These are phyloP conservation scores for Aleiodes alternator DNA, from an alignment of 2,888 invertebrate species.

Conservation along the genomic window DNA sequence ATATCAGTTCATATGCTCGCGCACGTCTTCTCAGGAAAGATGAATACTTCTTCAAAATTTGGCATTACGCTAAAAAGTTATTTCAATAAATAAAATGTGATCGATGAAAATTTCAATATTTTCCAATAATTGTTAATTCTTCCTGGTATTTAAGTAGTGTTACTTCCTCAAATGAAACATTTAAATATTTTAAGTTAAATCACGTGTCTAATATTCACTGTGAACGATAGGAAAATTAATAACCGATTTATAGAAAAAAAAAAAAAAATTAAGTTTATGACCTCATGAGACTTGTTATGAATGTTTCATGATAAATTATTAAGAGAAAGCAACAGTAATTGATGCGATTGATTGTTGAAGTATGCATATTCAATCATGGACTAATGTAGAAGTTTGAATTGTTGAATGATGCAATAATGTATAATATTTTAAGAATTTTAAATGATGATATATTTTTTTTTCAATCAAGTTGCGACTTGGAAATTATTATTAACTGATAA, in stretches of 20 bases:
- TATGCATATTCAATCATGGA: conserved; percentile 2
- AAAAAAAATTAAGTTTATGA: too few relatives aligned
- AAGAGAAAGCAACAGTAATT: background rate
- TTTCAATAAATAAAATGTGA: conserved; percentile 74
- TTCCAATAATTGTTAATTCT: too few relatives aligned
- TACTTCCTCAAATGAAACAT: background rate
- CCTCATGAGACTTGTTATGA: too few relatives aligned
- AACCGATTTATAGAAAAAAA: too few relatives aligned
- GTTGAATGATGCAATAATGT: conserved; percentile 37
- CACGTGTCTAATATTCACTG: too few relatives aligned
- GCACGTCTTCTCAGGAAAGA: conserved; percentile 89
- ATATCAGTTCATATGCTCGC: conserved; percentile 92
- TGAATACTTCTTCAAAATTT: conserved; percentile 97
- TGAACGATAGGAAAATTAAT: too few relatives aligned
- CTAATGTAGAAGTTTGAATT: conserved; percentile 53
- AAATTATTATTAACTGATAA: conserved; percentile 34
- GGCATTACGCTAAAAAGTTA: conserved; percentile 90
- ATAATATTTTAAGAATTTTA: conserved; percentile 32
- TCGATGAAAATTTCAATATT: background rate
- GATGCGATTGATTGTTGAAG: conserved; percentile 51
- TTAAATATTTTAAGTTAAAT: background rate
- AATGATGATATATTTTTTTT: conserved; percentile 55
- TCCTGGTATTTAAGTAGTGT: too few relatives aligned
- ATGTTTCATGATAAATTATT: conserved; percentile 41
- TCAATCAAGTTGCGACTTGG: conserved; percentile 19